A percentile compares a stretch with the other conserved stretches of the same genome.
phyloP scores from a whole-genome alignment of 2,113 vertebrate genomes.

The Turdus rufiventris region DNA sequence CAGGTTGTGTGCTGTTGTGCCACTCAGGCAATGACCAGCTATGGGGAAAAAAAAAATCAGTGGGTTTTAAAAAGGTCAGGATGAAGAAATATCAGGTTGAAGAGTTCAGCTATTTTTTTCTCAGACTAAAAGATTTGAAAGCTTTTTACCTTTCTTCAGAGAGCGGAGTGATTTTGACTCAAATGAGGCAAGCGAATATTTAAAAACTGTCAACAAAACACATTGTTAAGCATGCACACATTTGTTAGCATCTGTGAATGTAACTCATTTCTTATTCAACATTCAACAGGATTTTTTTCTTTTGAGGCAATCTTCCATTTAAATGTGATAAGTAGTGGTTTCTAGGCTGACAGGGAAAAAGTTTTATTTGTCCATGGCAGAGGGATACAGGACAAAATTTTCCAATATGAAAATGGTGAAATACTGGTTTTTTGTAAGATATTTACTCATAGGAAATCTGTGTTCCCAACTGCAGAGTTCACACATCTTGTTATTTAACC shows the following conservation, averaged over 20 bases:
- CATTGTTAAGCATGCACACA: neutral
- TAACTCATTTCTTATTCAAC: neutral
- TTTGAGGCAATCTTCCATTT: neutral
- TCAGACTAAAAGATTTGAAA: neutral
- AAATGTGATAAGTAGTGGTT: neutral
- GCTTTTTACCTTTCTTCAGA: neutral
- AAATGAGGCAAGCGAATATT: neutral
- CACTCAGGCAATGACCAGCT: neutral
- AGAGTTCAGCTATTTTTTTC: neutral
- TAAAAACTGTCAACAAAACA: neutral
- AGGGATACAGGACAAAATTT: neutral
- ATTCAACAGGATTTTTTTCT: neutral
- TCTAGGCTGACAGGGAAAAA: neutral
- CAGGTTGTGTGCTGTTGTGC: neutral
- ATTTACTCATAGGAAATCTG: neutral
- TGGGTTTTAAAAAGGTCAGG: neutral
- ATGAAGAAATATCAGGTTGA: neutral
- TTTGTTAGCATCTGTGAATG: neutral
- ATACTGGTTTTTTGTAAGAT: neutral
- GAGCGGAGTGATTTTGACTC: neutral
- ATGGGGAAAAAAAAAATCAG: neutral
- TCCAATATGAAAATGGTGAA: neutral
- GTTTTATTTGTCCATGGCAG: neutral
- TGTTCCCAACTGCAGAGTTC: neutral
- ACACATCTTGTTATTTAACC: neutral